Percentiles rank a stretch among this genome's conserved stretches.
Conservation (phyloP, 2,797 vertebrate species). For the Zalophus californianus region DNA sequence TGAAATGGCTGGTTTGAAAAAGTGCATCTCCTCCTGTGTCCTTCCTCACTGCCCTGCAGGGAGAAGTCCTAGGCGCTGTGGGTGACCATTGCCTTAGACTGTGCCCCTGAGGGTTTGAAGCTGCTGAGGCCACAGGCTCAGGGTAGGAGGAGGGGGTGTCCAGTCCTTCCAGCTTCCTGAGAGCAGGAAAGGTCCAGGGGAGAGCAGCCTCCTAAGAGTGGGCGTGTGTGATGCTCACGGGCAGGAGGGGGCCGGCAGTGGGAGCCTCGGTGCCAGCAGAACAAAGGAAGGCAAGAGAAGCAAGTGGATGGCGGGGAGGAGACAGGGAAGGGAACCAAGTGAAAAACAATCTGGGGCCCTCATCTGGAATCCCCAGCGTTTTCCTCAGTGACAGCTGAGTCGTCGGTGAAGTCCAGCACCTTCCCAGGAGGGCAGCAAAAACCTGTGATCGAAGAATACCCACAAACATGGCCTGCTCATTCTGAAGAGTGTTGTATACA, state of each 20-base stretch:
- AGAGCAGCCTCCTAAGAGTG: fast-evolving
- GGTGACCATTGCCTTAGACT: background rate
- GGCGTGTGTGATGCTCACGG: fast-evolving
- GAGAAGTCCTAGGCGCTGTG: background rate
- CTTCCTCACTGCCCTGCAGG: background rate
- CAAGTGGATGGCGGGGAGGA: background rate
- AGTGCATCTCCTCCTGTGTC: background rate
- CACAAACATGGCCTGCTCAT: background rate
- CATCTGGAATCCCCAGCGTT: background rate
- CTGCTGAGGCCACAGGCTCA: background rate
- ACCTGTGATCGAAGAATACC: background rate
- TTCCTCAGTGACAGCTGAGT: background rate
- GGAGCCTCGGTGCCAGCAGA: background rate
- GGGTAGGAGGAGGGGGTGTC: background rate
- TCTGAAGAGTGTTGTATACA: background rate
- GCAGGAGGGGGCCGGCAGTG: fast-evolving
- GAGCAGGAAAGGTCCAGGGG: background rate
- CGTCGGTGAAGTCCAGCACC: background rate
- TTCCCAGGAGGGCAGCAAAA: background rate
- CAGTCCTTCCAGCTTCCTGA: background rate
- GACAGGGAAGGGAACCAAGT: background rate
- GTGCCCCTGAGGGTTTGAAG: background rate
- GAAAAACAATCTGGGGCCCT: background rate
- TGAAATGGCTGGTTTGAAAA: background rate
- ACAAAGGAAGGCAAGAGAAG: background rate